Evolutionary conservation across 2,113 vertebrate species (phyloP), one percentile per base, ranked within the genome.

Genomic region (Raphicerus campestris): DNA sequence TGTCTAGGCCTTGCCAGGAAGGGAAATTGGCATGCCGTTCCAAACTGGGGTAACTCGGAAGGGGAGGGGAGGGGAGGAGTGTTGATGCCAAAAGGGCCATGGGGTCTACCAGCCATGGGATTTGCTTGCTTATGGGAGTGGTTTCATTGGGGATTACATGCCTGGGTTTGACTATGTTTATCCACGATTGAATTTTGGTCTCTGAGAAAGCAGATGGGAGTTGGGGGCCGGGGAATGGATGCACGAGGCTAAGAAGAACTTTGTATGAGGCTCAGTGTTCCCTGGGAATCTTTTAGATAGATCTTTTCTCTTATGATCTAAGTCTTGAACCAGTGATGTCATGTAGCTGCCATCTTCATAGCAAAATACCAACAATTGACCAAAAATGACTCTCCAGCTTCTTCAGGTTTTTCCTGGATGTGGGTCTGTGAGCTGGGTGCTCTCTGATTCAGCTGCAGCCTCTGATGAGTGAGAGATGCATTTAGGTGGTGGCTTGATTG

Each of bases 11-110:
- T 88, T 78, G 86, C 86, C 94, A 96, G 80, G 0, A 53, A 96
- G 93, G 58, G 51, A n/a, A 70, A 63, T 61, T 94, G 97, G 87
- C 80, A 22, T 90, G 66, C 51, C 49, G 77, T 95, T 94, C 86
- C 88, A 97, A 95, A 70, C 22, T 35, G 49, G 83, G 87, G 84
- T 78, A 35, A 45, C 95, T 42, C 87, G 93, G 45, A 47, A 22
- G 11, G n/a, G 35, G 45, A 61, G 32, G 51, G 32, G 53, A 83
- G n/a, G 8, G 30, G 47, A 32, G 75, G 49, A 20, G 26, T 94
- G 56, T 80, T 45, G 1, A 82, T 98, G 98, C 98, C 98, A 98
- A 98, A 98, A 96, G 97, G 78, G 97, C 96, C 95, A 39, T 26
- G 14, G 82, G 96, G 93, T 96, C 97, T 97, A 87, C 73, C 63